Base-by-base conservation (phyloP, 2,113 vertebrate species). In the Hippocampus zosterae region DNA sequence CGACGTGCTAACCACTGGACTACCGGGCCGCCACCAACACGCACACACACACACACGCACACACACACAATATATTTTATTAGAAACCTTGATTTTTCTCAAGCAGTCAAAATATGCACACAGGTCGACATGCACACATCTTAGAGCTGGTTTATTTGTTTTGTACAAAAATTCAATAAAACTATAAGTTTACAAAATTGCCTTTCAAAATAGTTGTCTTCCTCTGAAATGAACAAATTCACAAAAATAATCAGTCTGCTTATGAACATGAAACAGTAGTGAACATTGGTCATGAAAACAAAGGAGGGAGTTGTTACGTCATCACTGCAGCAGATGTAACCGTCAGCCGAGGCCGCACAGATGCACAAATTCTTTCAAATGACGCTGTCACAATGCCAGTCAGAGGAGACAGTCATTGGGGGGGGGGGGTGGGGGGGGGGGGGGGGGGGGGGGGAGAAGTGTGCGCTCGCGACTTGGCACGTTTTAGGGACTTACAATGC, bases 231-330 rank as follows among this genome's bases (percentile, higher is more conserved):
- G 92, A 95, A 95, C 93, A 95, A 95, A 93, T 93, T 93, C 93
- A 87, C 92, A 95, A 99, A 93, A 97, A 99, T 97, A 96, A 93
- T 95, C 90, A 93, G 80, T 91, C 80, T 88, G 88, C 78, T 87
- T 97, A 95, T 95, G 92, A 99, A 97, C 93, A 93, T 93, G 93
- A 93, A 91, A 92, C 95, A 93, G 91, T 93, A 93, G 90, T 93
- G 94, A 93, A 96, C 92, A 94, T 92, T 90, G 85, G 88, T 88
- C 82, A 83, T 93, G 90, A 88, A 93, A 92, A 91, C 84, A 80
- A 76, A 19, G 65, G 11, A 5, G 16, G 12, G 55, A 1, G 25
- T 57, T 27, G 27, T 60, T 60, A 33, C 57, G 16, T 60, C 57
- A 33, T 62, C 33, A 41, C 4, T 12, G 33, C 40, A 23, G 21